A percentile compares a stretch with the other conserved stretches of the same genome.
phyloP scores from a whole-genome alignment of 2,888 invertebrate genomes.

The Suillia variegata region DNA sequence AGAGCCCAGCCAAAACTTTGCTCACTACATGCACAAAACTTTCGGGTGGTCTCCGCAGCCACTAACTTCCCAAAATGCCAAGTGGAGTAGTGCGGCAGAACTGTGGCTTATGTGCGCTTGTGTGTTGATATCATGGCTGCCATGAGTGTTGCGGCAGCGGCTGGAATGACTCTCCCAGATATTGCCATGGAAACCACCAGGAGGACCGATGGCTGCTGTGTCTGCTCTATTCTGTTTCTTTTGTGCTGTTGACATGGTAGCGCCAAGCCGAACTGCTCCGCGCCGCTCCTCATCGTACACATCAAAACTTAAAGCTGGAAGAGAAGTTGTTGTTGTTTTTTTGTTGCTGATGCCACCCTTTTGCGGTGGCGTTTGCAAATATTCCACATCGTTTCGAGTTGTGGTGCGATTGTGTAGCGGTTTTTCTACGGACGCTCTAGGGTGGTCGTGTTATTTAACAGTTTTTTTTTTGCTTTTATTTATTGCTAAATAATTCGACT shows the following conservation, averaged over 20 bases:
- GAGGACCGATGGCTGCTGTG: not conserved
- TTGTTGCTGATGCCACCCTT: not conserved
- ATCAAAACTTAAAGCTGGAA: too few species aligned
- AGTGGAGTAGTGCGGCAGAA: too few species aligned
- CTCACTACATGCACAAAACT: not conserved
- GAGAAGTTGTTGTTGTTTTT: too few species aligned
- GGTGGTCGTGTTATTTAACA: too few species aligned
- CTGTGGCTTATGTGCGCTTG: conserved; percentile 8
- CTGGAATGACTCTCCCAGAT: conserved; percentile 43
- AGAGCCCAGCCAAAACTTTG: not conserved
- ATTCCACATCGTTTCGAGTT: conserved; percentile 15
- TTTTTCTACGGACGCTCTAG: not conserved
- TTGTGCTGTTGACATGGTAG: conserved; percentile 12
- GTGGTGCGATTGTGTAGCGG: conserved; percentile 6
- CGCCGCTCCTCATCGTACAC: too few species aligned
- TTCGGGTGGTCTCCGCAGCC: not conserved
- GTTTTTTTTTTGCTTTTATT: too few species aligned
- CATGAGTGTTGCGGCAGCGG: too few species aligned
- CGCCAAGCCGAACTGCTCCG: not conserved
- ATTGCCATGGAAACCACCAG: conserved; percentile 49
- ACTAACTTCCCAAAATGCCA: not conserved
- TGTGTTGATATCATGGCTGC: not conserved
- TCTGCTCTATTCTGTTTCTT: not conserved
- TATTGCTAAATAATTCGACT: too few species aligned
- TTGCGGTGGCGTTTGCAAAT: conserved; percentile 21